A percentile compares a stretch with the other conserved stretches of the same genome.
phyloP scores from a whole-genome alignment of 2,797 vertebrate genomes.

The Eospalax fontanierii region DNA sequence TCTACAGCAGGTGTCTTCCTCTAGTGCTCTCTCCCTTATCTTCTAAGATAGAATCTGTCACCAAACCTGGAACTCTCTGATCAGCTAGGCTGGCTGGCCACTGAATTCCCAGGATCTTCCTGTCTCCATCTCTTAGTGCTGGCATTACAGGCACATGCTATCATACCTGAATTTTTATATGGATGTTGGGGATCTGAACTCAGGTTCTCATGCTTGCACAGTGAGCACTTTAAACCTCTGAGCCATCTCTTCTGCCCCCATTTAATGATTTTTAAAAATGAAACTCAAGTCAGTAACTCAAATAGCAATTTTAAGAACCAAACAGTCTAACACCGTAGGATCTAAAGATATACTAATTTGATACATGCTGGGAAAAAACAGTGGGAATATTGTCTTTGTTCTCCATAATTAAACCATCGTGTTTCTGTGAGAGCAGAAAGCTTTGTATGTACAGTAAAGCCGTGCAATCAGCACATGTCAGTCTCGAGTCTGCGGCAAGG shows the following conservation, averaged over 20 bases:
- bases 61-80: background rate
- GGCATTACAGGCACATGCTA: background rate
- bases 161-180: background rate
- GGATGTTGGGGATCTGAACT: background rate
- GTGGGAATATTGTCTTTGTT: background rate
- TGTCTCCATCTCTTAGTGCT: background rate
- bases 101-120: background rate
- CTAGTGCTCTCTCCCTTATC: background rate
- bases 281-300: background rate
- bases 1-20: background rate
- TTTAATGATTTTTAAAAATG: background rate
- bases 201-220: background rate
- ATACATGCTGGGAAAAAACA: background rate
- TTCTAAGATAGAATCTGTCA: background rate
- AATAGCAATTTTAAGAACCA: background rate
- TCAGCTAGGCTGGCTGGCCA: background rate
- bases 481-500: background rate
- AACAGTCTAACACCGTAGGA: background rate
- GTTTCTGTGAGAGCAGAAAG: background rate
- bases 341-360: conserved; percentile 32
- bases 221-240: background rate
- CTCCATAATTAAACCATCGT: background rate
- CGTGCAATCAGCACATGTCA: background rate
- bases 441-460: background rate
- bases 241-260: background rate